Conservation (phyloP, 2,113 vertebrate genomes). For the Sphaerodactylus townsendi region DNA sequence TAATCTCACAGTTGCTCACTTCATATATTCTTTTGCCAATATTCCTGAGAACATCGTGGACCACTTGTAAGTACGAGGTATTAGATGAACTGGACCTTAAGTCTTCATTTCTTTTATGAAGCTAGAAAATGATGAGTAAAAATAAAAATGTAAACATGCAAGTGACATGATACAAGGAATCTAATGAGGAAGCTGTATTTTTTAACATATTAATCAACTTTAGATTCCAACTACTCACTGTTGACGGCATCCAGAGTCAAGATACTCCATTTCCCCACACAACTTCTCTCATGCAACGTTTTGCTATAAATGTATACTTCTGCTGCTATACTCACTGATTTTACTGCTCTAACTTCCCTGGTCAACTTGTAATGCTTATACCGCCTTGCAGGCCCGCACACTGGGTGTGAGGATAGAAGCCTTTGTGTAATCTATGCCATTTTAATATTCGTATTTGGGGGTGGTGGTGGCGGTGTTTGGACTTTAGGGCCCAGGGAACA, state of each 20-base stretch:
- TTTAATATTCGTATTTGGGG: no score
- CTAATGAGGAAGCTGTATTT: constrained; percentile 43
- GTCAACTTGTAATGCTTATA: no score
- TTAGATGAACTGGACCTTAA: not conserved
- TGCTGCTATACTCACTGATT: no score
- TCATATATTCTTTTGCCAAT: not conserved
- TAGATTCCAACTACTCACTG: not conserved
- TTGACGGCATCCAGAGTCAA: constrained; percentile 8
- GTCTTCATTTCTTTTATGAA: constrained; percentile 40
- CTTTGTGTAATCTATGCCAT: no score
- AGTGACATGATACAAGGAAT: constrained; percentile 44
- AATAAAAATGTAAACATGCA: constrained; percentile 56
- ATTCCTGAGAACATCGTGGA: not conserved
- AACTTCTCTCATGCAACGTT: not conserved
- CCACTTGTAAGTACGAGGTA: not conserved
- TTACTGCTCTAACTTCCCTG: no score
- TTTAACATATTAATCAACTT: not conserved
- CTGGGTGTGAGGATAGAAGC: no score
- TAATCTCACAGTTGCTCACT: not conserved
- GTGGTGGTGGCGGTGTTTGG: no score
- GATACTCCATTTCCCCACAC: not conserved
- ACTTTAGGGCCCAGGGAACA: no score
- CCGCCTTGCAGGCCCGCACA: no score
- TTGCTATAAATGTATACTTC: not conserved
- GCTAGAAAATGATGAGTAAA: constrained; percentile 42